Conservation (phyloP, 2,113 vertebrate species). For the Coryphaenoides rupestris region DNA sequence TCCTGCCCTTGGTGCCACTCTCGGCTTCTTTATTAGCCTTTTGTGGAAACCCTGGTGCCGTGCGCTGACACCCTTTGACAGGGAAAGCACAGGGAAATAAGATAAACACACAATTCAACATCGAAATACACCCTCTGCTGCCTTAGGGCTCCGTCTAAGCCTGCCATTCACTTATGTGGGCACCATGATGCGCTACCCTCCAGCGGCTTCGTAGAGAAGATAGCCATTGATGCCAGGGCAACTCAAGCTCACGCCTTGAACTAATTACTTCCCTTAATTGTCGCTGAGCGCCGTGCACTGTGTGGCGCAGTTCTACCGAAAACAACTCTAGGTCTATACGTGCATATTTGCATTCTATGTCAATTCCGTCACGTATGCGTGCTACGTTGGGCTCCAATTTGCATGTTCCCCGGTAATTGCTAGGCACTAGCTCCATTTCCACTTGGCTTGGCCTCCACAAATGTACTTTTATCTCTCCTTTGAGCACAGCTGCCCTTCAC, state of each 20-base stretch:
- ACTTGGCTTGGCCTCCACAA: constrained; percentile 25
- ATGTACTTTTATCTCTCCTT: constrained; percentile 24
- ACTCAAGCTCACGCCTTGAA: constrained; percentile 7
- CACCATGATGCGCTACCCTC: constrained; percentile 29
- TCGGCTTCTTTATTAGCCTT: constrained; percentile 11
- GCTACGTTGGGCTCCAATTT: constrained; percentile 8
- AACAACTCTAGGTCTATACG: constrained; percentile 15
- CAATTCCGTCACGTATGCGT: constrained; percentile 12
- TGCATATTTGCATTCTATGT: constrained; percentile 17
- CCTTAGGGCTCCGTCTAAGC: constrained; percentile 26
- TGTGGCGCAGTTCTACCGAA: constrained; percentile 31
- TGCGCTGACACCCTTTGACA: constrained; percentile 18
- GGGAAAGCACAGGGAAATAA: constrained; percentile 16
- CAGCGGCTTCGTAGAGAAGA: constrained; percentile 36
- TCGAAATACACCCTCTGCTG: constrained; percentile 20
- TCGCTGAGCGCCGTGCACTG: constrained; percentile 20
- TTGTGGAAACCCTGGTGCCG: constrained; percentile 26
- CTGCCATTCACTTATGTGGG: constrained; percentile 21
- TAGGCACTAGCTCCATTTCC: constrained; percentile 17
- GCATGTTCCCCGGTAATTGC: constrained; percentile 20
- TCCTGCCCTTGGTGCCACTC: constrained; percentile 2
- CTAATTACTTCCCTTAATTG: constrained; percentile 47
- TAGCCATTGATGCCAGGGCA: constrained; percentile 24
- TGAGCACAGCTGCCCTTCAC: constrained; percentile 19
- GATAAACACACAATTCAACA: constrained; percentile 38